Evolutionary conservation across 2,113 vertebrate genomes (phyloP).

Genomic region (Pipa parva): DNA sequence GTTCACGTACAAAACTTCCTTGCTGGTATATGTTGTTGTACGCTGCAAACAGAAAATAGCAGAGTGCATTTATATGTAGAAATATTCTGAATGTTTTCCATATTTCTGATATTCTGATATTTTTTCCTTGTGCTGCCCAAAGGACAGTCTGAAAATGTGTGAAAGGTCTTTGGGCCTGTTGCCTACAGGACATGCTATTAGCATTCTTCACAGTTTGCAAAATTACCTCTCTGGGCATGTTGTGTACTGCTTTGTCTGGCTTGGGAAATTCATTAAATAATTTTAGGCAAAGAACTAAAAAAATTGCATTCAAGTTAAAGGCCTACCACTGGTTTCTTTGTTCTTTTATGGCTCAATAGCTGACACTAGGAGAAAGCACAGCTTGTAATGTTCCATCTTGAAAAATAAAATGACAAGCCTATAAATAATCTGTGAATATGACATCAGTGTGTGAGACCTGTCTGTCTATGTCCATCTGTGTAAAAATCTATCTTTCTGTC

Average conservation of each 20-base stretch:
- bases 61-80: too few relatives aligned
- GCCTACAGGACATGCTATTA: constrained; percentile 15
- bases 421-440: background rate
- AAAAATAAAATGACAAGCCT: background rate
- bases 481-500: constrained; percentile 38
- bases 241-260: constrained; percentile 23
- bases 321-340: background rate
- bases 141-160: constrained; percentile 14
- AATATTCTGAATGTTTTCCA: constrained; percentile 8
- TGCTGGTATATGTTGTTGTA: too few relatives aligned
- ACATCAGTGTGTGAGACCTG: background rate
- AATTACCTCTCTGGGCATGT: constrained; percentile 22
- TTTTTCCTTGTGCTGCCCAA: too few relatives aligned
- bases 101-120: constrained; percentile 12
- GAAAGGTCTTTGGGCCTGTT: constrained; percentile 32
- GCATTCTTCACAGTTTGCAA: constrained; percentile 29
- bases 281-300: background rate
- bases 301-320: constrained; percentile 1
- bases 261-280: constrained; percentile 12
- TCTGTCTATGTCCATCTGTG: constrained; percentile 27
- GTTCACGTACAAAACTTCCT: too few relatives aligned
- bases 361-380: background rate
- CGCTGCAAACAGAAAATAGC: too few relatives aligned
- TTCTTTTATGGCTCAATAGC: background rate
- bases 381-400: background rate